A percentile compares a stretch with the other conserved stretches of the same genome.
Conservation (phyloP, 2,888 invertebrate species). For the Drosophila demipolita region DNA sequence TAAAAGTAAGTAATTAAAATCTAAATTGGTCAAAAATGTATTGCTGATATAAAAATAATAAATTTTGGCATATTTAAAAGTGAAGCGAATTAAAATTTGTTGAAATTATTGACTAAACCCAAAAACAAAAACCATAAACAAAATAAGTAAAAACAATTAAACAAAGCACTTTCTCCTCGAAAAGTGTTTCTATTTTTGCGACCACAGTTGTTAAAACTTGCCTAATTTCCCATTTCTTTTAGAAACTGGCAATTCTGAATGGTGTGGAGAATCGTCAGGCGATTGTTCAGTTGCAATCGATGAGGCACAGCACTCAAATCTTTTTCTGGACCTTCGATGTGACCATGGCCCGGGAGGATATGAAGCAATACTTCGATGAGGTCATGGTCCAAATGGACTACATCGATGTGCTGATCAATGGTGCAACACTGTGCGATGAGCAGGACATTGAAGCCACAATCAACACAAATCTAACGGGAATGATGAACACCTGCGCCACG, state of each 20-base stretch:
- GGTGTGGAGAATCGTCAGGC: conserved; percentile 66
- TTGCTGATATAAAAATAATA: background rate
- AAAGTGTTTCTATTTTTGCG: background rate
- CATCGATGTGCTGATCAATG: conserved; percentile 79
- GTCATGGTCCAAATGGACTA: conserved; percentile 76
- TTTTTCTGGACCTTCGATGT: conserved; percentile 78
- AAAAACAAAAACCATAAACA: background rate
- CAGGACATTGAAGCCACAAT: conserved; percentile 69
- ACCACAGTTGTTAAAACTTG: background rate
- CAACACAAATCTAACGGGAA: conserved; percentile 72
- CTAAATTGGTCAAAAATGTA: background rate
- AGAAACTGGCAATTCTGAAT: conserved; percentile 80
- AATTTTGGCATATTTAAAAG: background rate
- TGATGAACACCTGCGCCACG: conserved; percentile 78
- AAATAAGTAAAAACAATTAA: background rate
- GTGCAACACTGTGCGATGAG: conserved; percentile 72
- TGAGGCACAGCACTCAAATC: conserved; percentile 64
- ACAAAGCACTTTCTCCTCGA: background rate
- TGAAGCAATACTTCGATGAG: conserved; percentile 76
- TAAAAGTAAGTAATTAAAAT: background rate
- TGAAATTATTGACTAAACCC: background rate
- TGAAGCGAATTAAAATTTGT: background rate
- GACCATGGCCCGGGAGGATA: conserved; percentile 73
- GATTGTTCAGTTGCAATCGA: conserved; percentile 61
- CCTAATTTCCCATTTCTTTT: background rate